Percentiles rank a stretch among this genome's conserved stretches.
phyloP scores from a whole-genome alignment of 2,888 invertebrate genomes.

The Apamea crenata region DNA sequence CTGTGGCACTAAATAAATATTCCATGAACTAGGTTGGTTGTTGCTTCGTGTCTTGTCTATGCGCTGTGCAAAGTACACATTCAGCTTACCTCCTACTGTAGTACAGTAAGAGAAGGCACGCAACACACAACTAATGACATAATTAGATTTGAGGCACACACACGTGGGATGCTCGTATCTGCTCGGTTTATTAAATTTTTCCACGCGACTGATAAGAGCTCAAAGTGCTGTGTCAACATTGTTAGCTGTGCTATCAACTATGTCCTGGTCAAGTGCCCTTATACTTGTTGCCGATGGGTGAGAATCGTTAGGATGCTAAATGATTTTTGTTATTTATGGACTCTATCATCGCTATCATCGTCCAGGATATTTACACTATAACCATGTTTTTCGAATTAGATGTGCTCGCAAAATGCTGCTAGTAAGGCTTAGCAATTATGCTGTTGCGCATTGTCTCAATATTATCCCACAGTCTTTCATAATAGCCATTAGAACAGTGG shows the following conservation, averaged over 20 bases:
- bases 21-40: neutral
- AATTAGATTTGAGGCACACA: conserved; percentile 59
- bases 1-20: too few relatives aligned
- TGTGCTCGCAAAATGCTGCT: neutral
- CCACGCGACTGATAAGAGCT: conserved; percentile 46
- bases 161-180: conserved; percentile 44
- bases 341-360: neutral
- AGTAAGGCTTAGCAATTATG: neutral
- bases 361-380: neutral
- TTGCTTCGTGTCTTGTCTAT: neutral
- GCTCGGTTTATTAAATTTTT: conserved; percentile 51
- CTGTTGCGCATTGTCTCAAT: neutral
- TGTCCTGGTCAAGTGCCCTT: conserved; percentile 42
- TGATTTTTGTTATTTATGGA: conserved; percentile 17
- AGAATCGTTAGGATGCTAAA: neutral
- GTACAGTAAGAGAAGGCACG: conserved; percentile 41
- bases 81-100: conserved; percentile 5
- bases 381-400: neutral
- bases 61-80: conserved; percentile 19
- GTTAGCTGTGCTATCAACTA: conserved; percentile 32
- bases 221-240: conserved; percentile 45
- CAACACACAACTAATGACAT: conserved; percentile 62
- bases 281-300: conserved; percentile 3
- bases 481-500: neutral
- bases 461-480: neutral